Evolutionary conservation across 2,888 invertebrate genomes (phyloP), one percentile per base, ranked within the genome.

Genomic region (Coronaproctus castanopsis): DNA sequence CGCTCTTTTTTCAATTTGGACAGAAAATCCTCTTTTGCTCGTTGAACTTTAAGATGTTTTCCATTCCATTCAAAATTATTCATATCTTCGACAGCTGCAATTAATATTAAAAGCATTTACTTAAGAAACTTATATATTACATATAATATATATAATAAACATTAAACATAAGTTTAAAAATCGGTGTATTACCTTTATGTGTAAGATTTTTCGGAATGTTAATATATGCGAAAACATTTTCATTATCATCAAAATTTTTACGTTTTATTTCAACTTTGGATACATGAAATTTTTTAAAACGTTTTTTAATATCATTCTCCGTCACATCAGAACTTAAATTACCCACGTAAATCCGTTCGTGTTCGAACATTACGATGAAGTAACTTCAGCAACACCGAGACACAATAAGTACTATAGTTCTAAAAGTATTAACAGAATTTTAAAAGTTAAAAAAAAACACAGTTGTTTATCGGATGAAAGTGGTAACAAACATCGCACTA

Each of bases 1-100:
- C 55, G 54, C 36, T 59, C 59, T 24, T 59, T 59, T 23, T 59
- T 59, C 18, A 59, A 5, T 51, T 36, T 49, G 20, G 54, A 54
- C 18, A 59, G 23, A 23, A 59, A 59, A 22, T 55, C 55, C 14
- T 55, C 59, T 50, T 55, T 59, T 2, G 59, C 59, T 10, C 23
- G 22, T 51, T 59, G 55, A n/a, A 59, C 21, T 18, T 59, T 59
- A 8, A 59, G 21, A 3, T 5, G n/a, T 21, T 24, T 20, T n/a
- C 55, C 36, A 2, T 59, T 55, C 24, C 36, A 59, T 20, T 57
- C 22, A 14, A 36, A 24, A 24, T 53, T 36, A 1, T 22, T 36
- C 3, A 57, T 19, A 24, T 36, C 52, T 10, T 51, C 24, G 18
- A 59, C 18, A 55, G 55, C 59, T 59, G 51, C 1, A 23, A 55